phyloP scores from a whole-genome alignment of 2,113 vertebrate genomes.

The Aix galericulata region DNA sequence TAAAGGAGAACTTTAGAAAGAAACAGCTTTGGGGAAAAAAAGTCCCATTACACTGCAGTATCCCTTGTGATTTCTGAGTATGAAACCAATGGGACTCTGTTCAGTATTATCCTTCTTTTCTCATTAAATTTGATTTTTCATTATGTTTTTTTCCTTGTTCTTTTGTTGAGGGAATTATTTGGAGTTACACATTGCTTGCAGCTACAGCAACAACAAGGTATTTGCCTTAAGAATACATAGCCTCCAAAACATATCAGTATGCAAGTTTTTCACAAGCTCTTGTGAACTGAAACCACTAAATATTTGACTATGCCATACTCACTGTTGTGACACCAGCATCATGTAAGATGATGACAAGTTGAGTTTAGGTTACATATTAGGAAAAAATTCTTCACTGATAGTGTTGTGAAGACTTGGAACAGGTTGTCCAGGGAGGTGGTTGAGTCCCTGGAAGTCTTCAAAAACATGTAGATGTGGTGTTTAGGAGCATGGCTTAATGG shows the following conservation, averaged over 20 bases:
- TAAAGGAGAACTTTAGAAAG: neutral
- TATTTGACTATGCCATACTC: neutral
- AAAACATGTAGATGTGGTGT: too few species aligned
- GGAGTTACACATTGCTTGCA: neutral
- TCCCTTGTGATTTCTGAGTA: neutral
- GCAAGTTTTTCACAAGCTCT: neutral
- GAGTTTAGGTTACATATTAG: too few species aligned
- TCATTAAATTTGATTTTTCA: constrained; percentile 36
- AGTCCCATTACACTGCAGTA: neutral
- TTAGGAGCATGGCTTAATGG: too few species aligned
- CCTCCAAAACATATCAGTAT: neutral
- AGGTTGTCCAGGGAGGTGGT: too few species aligned
- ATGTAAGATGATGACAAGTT: fast-evolving
- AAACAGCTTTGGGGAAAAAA: neutral
- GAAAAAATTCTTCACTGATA: too few species aligned
- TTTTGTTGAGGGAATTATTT: neutral
- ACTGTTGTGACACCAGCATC: neutral
- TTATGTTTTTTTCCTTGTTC: neutral
- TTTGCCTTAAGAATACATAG: neutral
- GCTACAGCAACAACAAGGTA: neutral
- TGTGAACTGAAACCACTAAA: neutral
- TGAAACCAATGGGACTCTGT: neutral
- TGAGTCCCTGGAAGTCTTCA: too few species aligned
- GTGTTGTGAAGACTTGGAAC: too few species aligned
- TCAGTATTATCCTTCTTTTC: neutral